These are phyloP conservation scores for Caracal caracal DNA, from an alignment of 2,113 vertebrate genomes.

Conservation along the genomic window DNA sequence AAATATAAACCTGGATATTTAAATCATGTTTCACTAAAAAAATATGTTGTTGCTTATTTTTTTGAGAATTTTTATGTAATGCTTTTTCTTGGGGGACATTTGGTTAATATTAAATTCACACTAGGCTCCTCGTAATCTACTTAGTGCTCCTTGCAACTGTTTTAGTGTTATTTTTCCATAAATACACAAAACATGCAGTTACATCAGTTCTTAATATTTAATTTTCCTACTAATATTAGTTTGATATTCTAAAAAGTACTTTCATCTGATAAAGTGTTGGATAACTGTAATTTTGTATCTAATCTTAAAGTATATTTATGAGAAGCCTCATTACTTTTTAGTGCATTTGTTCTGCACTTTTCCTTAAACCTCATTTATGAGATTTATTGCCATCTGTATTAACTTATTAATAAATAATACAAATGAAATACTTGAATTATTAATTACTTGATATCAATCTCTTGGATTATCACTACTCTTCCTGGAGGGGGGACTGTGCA, in stretches of 20 bases:
- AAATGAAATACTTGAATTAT: not conserved
- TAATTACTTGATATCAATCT: not conserved
- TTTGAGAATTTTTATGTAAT: not conserved
- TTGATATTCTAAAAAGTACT: not conserved
- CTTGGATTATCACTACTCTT: not conserved
- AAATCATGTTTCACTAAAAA: not conserved
- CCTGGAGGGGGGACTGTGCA: not conserved
- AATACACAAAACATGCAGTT: not conserved
- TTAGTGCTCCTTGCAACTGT: not conserved
- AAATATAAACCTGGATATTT: not conserved
- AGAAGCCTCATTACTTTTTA: not conserved
- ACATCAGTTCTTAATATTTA: not conserved
- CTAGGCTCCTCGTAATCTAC: not conserved
- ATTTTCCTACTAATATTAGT: not conserved
- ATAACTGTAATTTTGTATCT: not conserved
- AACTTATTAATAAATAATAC: not conserved
- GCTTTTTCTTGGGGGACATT: not conserved
- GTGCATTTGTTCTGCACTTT: not conserved
- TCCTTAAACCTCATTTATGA: not conserved
- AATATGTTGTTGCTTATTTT: not conserved
- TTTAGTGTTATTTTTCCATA: not conserved
- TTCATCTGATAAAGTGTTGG: not conserved
- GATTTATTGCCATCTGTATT: not conserved
- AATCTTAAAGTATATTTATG: not conserved
- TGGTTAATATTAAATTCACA: not conserved